Evolutionary conservation across 2,113 vertebrate genomes (phyloP).

Genomic region (Heliornis fulica): DNA sequence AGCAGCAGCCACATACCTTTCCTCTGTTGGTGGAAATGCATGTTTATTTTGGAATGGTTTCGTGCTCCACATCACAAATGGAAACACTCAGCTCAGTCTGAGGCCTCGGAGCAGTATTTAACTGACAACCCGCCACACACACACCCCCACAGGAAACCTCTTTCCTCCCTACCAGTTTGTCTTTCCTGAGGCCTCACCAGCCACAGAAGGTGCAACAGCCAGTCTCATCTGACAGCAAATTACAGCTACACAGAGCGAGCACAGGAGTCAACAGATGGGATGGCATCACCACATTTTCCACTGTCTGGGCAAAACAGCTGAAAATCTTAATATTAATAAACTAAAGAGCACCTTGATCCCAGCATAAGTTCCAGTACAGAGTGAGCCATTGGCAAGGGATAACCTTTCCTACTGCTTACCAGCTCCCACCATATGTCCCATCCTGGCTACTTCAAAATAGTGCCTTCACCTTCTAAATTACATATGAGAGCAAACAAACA

Average conservation of each 20-base stretch:
- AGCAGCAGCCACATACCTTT: neutral
- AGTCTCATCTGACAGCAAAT: neutral
- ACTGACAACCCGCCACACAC: neutral
- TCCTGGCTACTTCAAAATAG: neutral
- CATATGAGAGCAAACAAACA: neutral
- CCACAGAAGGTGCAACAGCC: neutral
- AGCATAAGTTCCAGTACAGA: neutral
- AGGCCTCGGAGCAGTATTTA: conserved; percentile 20
- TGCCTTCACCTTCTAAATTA: neutral
- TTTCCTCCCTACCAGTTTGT: neutral
- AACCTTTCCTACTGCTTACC: neutral
- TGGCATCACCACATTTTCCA: neutral
- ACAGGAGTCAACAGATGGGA: rapidly evolving
- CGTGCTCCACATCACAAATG: conserved; percentile 26
- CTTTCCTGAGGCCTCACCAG: conserved; percentile 48
- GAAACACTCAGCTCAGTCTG: neutral
- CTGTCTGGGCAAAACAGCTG: neutral
- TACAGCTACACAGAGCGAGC: neutral
- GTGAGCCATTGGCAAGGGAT: neutral
- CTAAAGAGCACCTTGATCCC: neutral
- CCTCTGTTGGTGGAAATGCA: neutral
- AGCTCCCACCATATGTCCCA: neutral
- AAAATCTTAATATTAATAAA: neutral
- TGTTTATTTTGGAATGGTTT: conserved; percentile 49
- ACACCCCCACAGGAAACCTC: conserved; percentile 56